A percentile compares a stretch with the other conserved stretches of the same genome.
Conservation (phyloP, 1,140 invertebrate species). For the Chrysomallon squamiferum region DNA sequence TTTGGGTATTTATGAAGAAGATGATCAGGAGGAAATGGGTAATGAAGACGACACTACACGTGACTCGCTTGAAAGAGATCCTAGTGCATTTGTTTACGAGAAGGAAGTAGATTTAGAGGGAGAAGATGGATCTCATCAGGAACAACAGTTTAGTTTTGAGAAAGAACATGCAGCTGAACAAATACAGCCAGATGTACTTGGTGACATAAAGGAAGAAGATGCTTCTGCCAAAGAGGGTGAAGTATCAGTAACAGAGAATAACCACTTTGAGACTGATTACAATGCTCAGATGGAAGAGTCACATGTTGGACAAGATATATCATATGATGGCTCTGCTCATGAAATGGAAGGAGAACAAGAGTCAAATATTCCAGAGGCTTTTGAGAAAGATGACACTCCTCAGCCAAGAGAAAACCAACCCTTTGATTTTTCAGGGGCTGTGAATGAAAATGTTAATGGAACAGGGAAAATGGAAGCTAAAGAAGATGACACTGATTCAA, state of each 20-base stretch:
- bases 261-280: too few species aligned
- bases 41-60: conserved; percentile 7
- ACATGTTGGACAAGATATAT: conserved; percentile 12
- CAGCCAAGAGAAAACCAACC: conserved; percentile 16
- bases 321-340: too few species aligned
- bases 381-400: conserved; percentile 43
- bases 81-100: conserved; percentile 16
- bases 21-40: conserved; percentile 23
- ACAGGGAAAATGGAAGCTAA: conserved; percentile 13
- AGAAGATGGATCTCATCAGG: conserved; percentile 16
- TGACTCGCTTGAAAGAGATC: conserved; percentile 10
- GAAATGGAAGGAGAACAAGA: conserved; percentile 12
- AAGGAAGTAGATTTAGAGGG: conserved; percentile 30
- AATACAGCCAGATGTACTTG: not conserved
- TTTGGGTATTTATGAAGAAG: conserved; percentile 34
- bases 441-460: too few species aligned
- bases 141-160: conserved; percentile 7
- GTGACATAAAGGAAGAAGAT: conserved; percentile 12
- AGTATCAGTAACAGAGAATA: conserved; percentile 10
- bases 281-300: conserved; percentile 2
- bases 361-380: conserved; percentile 44
- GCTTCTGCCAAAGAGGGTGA: conserved; percentile 9
- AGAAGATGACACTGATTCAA: conserved; percentile 36
- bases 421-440: not conserved
- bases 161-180: conserved; percentile 5